Evolutionary conservation across 2,888 invertebrate genomes (phyloP), one percentile per base, ranked within the genome.

Genomic region (Hoplodrina blanda): DNA sequence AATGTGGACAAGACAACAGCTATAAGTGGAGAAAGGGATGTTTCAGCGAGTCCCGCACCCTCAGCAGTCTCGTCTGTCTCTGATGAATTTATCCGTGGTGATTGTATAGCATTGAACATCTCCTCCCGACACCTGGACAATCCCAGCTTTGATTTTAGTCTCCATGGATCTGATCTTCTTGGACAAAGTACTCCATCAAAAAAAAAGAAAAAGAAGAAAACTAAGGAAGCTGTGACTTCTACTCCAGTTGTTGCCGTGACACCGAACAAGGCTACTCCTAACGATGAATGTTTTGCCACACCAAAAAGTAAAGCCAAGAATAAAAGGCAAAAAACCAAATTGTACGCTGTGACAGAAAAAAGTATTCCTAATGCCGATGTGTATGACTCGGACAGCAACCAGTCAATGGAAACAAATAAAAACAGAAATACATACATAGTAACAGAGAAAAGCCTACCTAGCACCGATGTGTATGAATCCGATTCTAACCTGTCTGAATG

Each of bases 301-400:
- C 96, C 96, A 63, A 95, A 93, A 84, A 93, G 92, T 82, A 96
- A 96, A 91, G 91, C 91, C 11, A 96, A 94, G 77, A 95, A 94
- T 82, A 95, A 94, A 84, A 93, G 89, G 75, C 91, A 91, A 78
- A 95, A 90, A 89, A 85, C 85, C 46, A 95, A 92, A 88, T 93
- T 82, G 86, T 96, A 84, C 88, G 89, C 82, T 84, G 95, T 88
- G 72, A 89, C 87, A 79, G 93, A 87, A 85, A 96, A 88, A 90
- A 91, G 87, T 82, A 78, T 96, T 41, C 93, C 94, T 5, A 93
- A 86, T 83, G 86, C 95, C 8, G 97, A 97, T 90, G 93, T 97
- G 8, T 97, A 97, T 85, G 96, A 96, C 85, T 97, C 97, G 55
- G 97, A 97, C 82, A 97, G 97, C 81, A 95, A 95, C 78, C 94